These are phyloP conservation scores for Catostomus latipinnis DNA, from an alignment of 2,797 vertebrate genomes.

Conservation along the genomic window DNA sequence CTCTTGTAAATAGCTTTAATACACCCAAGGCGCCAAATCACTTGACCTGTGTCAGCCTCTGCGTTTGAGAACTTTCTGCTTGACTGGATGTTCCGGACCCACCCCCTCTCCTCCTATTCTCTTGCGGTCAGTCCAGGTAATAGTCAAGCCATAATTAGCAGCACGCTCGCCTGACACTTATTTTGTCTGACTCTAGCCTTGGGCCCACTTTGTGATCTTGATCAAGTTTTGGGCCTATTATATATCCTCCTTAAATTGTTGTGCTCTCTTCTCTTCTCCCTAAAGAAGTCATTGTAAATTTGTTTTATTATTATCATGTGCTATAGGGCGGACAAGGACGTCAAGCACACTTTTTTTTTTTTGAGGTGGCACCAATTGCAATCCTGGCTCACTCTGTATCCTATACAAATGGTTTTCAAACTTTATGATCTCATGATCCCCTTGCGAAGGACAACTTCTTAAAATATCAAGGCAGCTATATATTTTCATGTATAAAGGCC, in stretches of 20 bases:
- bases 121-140: constrained; percentile 86
- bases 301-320: too few species aligned
- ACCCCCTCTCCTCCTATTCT: constrained; percentile 79
- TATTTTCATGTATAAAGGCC: too few species aligned
- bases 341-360: too few species aligned
- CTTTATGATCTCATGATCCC: too few species aligned
- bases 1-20: constrained; percentile 86
- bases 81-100: constrained; percentile 81
- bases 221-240: constrained; percentile 42
- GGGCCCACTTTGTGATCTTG: constrained; percentile 37
- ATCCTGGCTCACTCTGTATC: too few species aligned
- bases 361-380: too few species aligned
- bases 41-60: constrained; percentile 87
- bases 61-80: constrained; percentile 83
- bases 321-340: too few species aligned
- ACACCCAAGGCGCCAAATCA: constrained; percentile 88
- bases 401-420: too few species aligned
- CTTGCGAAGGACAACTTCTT: too few species aligned
- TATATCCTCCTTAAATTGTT: constrained; percentile 16
- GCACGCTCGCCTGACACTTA: constrained; percentile 60
- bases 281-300: too few species aligned
- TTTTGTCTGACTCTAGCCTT: constrained; percentile 59
- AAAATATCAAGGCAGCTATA: too few species aligned
- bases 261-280: neutral
- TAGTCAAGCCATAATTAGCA: constrained; percentile 83